phyloP scores from a whole-genome alignment of 2,113 vertebrate genomes.

The Podiceps cristatus region DNA sequence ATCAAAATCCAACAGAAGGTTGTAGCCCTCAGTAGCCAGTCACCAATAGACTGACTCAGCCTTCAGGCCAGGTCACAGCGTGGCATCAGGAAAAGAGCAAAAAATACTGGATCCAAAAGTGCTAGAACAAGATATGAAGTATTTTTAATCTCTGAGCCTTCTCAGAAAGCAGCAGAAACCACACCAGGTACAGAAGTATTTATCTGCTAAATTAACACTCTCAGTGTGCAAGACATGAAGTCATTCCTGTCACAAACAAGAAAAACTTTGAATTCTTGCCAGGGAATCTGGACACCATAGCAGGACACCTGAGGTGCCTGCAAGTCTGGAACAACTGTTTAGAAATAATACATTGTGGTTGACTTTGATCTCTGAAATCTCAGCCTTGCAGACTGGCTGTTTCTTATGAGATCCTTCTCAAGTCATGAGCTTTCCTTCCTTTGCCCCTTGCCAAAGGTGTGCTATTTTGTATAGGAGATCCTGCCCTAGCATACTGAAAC shows the following conservation, averaged over 20 bases:
- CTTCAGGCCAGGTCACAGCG: slow-evolving; percentile 32
- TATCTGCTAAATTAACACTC: slow-evolving; percentile 1
- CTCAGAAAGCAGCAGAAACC: slow-evolving; percentile 17
- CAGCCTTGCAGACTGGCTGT: background rate
- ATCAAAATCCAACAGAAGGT: background rate
- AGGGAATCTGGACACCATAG: slow-evolving; percentile 13
- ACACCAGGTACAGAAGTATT: background rate
- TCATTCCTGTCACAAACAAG: background rate
- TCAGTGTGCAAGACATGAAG: slow-evolving; percentile 43
- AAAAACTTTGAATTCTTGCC: slow-evolving; percentile 45
- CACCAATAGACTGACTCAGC: background rate
- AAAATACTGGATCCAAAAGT: background rate
- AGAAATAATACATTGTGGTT: background rate
- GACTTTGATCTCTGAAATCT: slow-evolving; percentile 30
- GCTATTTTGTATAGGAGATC: background rate
- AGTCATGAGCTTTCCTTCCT: background rate
- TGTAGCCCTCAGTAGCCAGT: background rate
- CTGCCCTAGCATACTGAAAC: background rate
- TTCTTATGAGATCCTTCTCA: background rate
- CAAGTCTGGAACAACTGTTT: slow-evolving; percentile 27
- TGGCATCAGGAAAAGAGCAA: background rate
- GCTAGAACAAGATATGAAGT: background rate
- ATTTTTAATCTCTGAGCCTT: slow-evolving; percentile 2
- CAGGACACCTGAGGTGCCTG: background rate
- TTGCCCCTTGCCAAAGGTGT: background rate